Conservation (phyloP, 1,140 invertebrate species). For the Trinorchestia longiramus region DNA sequence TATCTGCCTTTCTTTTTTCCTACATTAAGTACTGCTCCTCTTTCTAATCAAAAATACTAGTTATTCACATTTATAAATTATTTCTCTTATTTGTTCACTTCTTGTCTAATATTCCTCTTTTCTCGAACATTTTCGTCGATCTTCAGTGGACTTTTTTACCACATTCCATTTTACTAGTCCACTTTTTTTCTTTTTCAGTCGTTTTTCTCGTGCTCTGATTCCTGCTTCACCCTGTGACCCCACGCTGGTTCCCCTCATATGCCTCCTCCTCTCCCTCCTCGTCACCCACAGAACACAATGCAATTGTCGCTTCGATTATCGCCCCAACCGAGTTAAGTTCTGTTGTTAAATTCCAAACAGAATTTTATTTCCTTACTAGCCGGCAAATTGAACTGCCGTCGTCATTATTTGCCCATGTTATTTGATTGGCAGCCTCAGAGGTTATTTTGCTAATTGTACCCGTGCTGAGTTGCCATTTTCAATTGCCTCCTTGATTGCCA, state of each 20-base stretch:
- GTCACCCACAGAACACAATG: neutral
- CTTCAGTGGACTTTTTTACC: neutral
- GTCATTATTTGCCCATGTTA: slow-evolving; percentile 23
- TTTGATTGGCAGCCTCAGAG: slow-evolving; percentile 45
- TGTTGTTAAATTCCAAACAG: slow-evolving; percentile 47
- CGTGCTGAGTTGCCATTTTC: slow-evolving; percentile 30
- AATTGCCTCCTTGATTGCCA: slow-evolving; percentile 42
- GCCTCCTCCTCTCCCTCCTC: neutral
- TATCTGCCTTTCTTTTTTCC: neutral
- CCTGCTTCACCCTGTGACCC: neutral
- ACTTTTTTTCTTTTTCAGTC: neutral
- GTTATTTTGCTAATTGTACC: slow-evolving; percentile 46
- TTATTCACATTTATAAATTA: neutral
- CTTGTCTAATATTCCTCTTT: neutral
- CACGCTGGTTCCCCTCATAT: neutral
- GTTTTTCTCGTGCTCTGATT: neutral
- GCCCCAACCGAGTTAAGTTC: slow-evolving; percentile 15
- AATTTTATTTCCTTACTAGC: slow-evolving; percentile 46
- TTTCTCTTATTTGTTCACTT: neutral
- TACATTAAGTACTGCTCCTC: neutral
- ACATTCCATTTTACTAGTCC: neutral
- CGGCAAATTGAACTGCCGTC: slow-evolving; percentile 46
- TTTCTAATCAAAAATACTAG: neutral
- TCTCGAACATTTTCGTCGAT: neutral
- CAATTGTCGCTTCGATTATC: slow-evolving; percentile 53